Evolutionary conservation across 2,888 invertebrate species (phyloP), one percentile per base, ranked within the genome.

Genomic region (Cheilosia urbana): DNA sequence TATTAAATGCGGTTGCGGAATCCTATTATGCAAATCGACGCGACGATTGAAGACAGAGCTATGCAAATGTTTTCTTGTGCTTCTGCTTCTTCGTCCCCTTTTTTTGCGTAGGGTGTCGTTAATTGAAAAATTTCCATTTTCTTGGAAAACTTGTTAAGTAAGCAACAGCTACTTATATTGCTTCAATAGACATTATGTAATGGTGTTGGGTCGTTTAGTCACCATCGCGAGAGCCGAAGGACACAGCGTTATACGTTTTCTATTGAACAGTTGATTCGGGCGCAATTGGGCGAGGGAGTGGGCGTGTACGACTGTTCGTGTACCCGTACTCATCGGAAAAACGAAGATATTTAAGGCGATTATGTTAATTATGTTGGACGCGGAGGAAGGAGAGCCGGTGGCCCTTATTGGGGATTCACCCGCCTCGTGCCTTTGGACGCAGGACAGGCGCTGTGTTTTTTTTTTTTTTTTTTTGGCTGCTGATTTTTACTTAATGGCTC

Each of bases 101-200:
- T 45, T 65, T 17, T 58, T 51, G 49, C 58, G 71, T 79, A 60
- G 79, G 69, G 76, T 76, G 79, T 71, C 84, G 84, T 80, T 85
- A 85, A 85, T 85, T 85, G 80, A 85, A 85, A 85, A 85, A 80
- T 85, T 85, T 85, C 75, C 84, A 85, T 85, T 85, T 85, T 72
- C 75, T 78, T 82, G 72, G 58, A 60, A 78, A 83, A 78, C 73
- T 84, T 80, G 84, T 85, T 80, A 85, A 85, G 84, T 85, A 85
- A 85, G 84, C 80, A 80, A 85, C 80, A 80, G 84, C 83, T 84
- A 84, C 83, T 84, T 84, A 84, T 65, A 78, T 58, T 78, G 62
- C 72, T 66, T 72, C 47, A 34, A 65, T 62, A 24, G 47, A 73
- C 53, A 81, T 69, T 55, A 51, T 69, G 45, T 69, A 68, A 55